Evolutionary conservation across 2,113 vertebrate genomes (phyloP).

Genomic region (Anarhynchus alexandrinus): DNA sequence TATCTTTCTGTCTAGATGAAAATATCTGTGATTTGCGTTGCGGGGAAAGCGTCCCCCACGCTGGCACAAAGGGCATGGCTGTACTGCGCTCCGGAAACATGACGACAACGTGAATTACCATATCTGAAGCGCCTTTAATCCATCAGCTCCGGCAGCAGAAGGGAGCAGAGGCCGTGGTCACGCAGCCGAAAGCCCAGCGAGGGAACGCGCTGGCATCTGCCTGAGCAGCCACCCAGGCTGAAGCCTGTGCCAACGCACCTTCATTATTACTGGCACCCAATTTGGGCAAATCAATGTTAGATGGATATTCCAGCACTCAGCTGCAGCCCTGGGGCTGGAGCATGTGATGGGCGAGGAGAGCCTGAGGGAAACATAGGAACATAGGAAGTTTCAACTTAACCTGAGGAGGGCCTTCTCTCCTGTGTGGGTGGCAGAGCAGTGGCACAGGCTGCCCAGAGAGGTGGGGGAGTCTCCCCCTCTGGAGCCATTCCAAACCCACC

Average conservation of each 20-base stretch:
- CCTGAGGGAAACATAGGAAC: background rate
- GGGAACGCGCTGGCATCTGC: fast-evolving
- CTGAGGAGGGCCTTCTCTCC: too few relatives aligned
- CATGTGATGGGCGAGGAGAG: background rate
- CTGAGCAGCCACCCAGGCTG: background rate
- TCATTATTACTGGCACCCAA: background rate
- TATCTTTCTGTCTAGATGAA: background rate
- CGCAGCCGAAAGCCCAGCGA: background rate
- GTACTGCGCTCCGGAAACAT: background rate
- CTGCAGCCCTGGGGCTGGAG: background rate
- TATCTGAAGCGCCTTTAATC: background rate
- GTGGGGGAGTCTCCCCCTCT: too few relatives aligned
- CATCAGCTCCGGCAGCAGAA: background rate
- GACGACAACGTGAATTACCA: background rate
- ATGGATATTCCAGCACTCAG: background rate
- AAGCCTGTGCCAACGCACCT: background rate
- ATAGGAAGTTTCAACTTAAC: too few relatives aligned
- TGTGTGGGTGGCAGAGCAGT: too few relatives aligned
- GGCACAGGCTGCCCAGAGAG: too few relatives aligned
- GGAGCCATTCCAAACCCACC: too few relatives aligned
- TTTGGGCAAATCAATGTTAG: fast-evolving
- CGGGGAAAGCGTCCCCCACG: background rate
- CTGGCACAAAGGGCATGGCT: background rate
- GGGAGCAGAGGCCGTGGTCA: background rate
- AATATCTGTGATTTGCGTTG: background rate